Base-by-base conservation (phyloP, 2,888 invertebrate genomes). In the Odiellus spinosus region DNA sequence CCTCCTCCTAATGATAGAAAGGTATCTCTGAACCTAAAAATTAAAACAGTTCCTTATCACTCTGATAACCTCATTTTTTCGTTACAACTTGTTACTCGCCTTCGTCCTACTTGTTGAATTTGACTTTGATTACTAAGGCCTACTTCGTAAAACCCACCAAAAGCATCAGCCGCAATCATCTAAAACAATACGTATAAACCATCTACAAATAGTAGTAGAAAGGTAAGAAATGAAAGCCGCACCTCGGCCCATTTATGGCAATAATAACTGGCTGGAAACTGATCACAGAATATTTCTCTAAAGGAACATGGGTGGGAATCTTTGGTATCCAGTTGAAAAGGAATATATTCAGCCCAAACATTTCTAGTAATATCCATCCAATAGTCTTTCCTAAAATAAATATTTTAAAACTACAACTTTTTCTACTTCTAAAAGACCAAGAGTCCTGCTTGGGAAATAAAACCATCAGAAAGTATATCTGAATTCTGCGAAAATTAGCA, bases 151-250 rank as follows among this genome's bases (percentile, higher is more conserved):
- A 95, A 91, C 42, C 85, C 82, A 61, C 80, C 79, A 63, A 80
- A 87, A 32, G 82, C 75, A 65, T 95, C 93, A 1, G 91, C 87
- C 0, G 91, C 91, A 42, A 91, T 73, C 75, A 93, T 79, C 65
- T 66, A 53, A 15, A 55, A 54, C 41, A 36, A 14, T 26, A 46
- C 45, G 53, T 41, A 10, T 36, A 36, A 4, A 19, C 17, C 12
- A 26, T 40, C 34, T n/a, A n/a, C n/a, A n/a, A n/a, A n/a, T n/a
- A n/a, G n/a, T n/a, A n/a, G n/a, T n/a, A n/a, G n/a, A n/a, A n/a
- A n/a, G n/a, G n/a, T n/a, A n/a, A n/a, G 15, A 42, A 38, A 40
- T 33, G n/a, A 15, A 6, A 26, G 26, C 36, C 42, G 46, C 51
- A 67, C 66, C 60, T 66, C 60, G 1, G 90, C 80, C 86, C 91